Evolutionary conservation across 2,113 vertebrate genomes (phyloP), one percentile per base, ranked within the genome.

Genomic region (Cranoglanis bouderius): DNA sequence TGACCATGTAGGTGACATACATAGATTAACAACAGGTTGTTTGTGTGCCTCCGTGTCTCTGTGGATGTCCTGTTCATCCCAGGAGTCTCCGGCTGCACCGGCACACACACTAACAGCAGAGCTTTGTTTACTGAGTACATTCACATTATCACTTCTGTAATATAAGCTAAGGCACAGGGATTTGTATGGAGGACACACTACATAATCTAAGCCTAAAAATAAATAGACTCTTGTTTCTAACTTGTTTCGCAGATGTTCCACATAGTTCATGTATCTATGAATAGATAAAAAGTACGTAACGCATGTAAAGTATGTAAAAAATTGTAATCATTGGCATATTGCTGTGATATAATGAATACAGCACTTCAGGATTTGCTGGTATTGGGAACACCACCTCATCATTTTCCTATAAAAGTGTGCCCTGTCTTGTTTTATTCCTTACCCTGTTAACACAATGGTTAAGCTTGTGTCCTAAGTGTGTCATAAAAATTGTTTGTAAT

Each of bases 1-100:
- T 43, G 82, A 35, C 43, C 46, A 85, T 85, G 19, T 55, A 32
- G 77, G 55, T 67, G 78, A 65, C 82, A 67, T 32, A 65, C 82
- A 85, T 80, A 67, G 67, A 85, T 43, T 19, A 67, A 55, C 59
- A 88, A 85, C 80, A 89, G 67, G 74, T 40, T 89, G 90, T 89
- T 89, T 89, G 55, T 89, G 74, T 35, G 35, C 40, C 72, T 87
- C 16, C 19, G n/a, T 81, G 82, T 91, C 88, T 43, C 88, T 55
- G 26, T 61, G 46, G 85, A 74, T 26, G 59, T 32, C 78, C 65
- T 57, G 82, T 53, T 86, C 2, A 26, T 89, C 90, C 63, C 88
- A 63, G 75, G 72, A 87, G 85, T 32, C 75, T 29, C 35, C 19
- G 1, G n/a, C 85, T 59, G 77, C 53, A 81, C 35, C 61, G 29